phyloP scores from a whole-genome alignment of 2,113 vertebrate genomes.

The Vulpes ferrilata region DNA sequence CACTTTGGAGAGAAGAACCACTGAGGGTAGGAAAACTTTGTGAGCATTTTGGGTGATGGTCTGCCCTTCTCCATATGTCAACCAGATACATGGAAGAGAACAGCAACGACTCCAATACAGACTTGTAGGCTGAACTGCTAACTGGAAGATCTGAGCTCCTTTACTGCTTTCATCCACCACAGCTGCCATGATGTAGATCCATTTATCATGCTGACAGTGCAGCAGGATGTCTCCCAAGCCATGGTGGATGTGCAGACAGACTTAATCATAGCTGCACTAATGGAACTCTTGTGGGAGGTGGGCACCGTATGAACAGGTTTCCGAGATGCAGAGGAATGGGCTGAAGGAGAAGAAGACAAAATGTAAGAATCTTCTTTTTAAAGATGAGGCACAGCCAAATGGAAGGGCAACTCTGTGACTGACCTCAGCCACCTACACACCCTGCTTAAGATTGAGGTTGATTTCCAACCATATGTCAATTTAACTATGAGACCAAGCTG shows the following conservation, averaged over 20 bases:
- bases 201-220: not conserved
- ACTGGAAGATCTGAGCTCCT: not conserved
- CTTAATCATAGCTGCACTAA: not conserved
- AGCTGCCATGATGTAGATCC: not conserved
- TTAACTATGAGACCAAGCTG: not conserved
- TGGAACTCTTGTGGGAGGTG: not conserved
- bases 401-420: not conserved
- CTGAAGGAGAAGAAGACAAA: not conserved
- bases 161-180: not conserved
- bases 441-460: not conserved
- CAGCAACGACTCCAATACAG: not conserved
- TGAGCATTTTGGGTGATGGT: not conserved
- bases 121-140: not conserved
- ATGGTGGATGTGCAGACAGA: rapidly evolving
- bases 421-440: not conserved
- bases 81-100: not conserved
- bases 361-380: not conserved
- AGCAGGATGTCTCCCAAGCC: not conserved
- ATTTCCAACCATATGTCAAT: not conserved
- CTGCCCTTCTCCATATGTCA: not conserved
- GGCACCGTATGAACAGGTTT: not conserved
- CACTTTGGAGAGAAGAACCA: not conserved
- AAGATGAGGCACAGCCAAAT: not conserved
- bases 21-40: not conserved
- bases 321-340: not conserved